These are phyloP conservation scores for Spicauda simplicius DNA, from an alignment of 2,888 invertebrate genomes.

Conservation along the genomic window DNA sequence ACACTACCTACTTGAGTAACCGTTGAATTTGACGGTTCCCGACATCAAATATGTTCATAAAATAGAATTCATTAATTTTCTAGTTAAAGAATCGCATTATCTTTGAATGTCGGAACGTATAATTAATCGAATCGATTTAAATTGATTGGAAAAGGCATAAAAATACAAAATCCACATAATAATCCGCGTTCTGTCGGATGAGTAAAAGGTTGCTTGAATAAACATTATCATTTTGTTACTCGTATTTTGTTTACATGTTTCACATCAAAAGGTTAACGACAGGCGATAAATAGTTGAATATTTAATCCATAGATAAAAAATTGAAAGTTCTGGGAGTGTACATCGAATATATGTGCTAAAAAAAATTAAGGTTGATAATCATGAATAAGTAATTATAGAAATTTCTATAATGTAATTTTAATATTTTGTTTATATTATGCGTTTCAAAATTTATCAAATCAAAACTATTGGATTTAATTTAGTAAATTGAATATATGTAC, in stretches of 20 bases:
- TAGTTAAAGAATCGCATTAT: constrained; percentile 20
- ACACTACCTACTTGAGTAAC: constrained; percentile 13
- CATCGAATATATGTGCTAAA: no score
- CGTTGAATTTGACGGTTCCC: background rate
- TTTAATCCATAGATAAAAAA: no score
- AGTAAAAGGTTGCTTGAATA: constrained; percentile 23
- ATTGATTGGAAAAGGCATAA: constrained; percentile 23
- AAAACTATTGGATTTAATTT: no score
- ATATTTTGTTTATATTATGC: no score
- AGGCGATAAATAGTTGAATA: no score
- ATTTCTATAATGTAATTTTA: no score
- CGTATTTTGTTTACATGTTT: background rate
- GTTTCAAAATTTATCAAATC: no score
- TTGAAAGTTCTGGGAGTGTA: no score
- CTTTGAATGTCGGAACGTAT: constrained; percentile 5
- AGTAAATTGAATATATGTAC: no score
- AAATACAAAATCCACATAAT: constrained; percentile 20
- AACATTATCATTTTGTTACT: constrained; percentile 5
- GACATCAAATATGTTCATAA: constrained; percentile 17
- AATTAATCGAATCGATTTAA: constrained; percentile 26
- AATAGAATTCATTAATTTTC: constrained; percentile 19
- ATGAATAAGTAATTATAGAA: no score
- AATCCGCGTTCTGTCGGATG: constrained; percentile 4
- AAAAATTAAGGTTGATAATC: no score
- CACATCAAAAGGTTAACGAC: background rate